Percentiles rank a stretch among this genome's conserved stretches.
Conservation (phyloP, 1,140 invertebrate species). For the Oreohelix idahoensis region DNA sequence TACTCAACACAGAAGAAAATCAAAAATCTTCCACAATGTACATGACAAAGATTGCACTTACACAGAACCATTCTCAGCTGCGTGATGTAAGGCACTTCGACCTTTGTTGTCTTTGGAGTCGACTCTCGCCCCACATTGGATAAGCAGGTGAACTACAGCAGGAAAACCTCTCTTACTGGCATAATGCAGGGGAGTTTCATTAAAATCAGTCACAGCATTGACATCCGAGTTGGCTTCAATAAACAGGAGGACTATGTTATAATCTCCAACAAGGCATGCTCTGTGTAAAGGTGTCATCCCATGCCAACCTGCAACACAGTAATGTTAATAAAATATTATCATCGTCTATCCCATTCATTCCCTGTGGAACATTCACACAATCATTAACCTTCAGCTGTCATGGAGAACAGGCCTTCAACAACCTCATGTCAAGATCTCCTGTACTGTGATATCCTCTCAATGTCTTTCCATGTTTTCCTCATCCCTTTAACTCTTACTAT, state of each 20-base stretch:
- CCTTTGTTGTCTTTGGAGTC: conserved; percentile 58
- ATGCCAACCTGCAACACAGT: conserved; percentile 64
- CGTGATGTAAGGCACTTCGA: conserved; percentile 59
- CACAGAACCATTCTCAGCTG: conserved; percentile 68
- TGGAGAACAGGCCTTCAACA: too few species aligned
- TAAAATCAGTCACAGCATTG: conserved; percentile 62
- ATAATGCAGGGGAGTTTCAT: conserved; percentile 68
- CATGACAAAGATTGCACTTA: too few species aligned
- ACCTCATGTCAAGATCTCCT: too few species aligned
- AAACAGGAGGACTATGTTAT: conserved; percentile 56
- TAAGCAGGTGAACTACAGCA: conserved; percentile 57
- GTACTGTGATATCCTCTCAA: too few species aligned
- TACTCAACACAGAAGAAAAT: too few species aligned
- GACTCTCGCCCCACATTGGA: conserved; percentile 58
- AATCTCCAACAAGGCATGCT: conserved; percentile 64
- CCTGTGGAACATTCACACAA: too few species aligned
- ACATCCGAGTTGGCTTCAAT: conserved; percentile 61
- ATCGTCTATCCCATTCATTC: too few species aligned
- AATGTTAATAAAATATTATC: too few species aligned
- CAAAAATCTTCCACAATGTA: too few species aligned
- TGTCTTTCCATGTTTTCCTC: too few species aligned
- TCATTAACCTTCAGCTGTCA: too few species aligned
- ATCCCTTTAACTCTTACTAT: too few species aligned
- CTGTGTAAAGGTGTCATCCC: conserved; percentile 65
- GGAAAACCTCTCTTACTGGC: conserved; percentile 64